Evolutionary conservation across 2,113 vertebrate genomes (phyloP), one percentile per base, ranked within the genome.

Genomic region (Callipepla squamata): DNA sequence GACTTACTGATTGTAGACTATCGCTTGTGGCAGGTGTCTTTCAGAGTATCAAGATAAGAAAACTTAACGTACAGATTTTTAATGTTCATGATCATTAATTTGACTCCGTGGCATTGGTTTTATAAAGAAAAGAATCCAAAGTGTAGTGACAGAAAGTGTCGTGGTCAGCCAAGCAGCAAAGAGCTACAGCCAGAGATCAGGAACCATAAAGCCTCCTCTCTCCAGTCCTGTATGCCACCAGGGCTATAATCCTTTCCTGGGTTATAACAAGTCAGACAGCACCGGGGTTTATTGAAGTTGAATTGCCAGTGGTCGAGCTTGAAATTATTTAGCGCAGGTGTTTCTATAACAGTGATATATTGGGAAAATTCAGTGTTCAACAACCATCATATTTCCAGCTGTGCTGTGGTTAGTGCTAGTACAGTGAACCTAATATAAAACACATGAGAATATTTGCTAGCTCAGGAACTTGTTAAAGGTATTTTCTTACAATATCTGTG

Each of bases 371-470:
- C 81, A 47, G 63, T 93, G 91, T 91, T 96, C 94, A 93, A 87
- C 92, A 93, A 77, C 85, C 95, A 87, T 96, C 93, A 16, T 94
- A 93, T 93, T 96, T 95, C 94, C 96, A 96, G 94, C 96, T 96
- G 96, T 89, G 92, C 94, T 93, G 87, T 85, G 93, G 87, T 96
- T 96, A 89, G 50, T 87, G 79, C 85, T 91, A 74, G 85, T 77
- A 83, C 81, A 77, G 87, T 89, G 89, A 83, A 74, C 25, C 79
- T 96, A 94, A 95, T 95, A 74, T 82, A 91, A 96, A 96, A 94
- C 95, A 96, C 74, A 57, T 96, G 96, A 94, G 89, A 86, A 81
- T 83, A 96, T 95, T 92, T 96, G 92, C 95, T 92, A 94, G 90
- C 90, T 95, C 95, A 93, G 94, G 91, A 96, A 80, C 87, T 96